Evolutionary conservation across 2,113 vertebrate genomes (phyloP).

Genomic region (Heptranchias perlo): DNA sequence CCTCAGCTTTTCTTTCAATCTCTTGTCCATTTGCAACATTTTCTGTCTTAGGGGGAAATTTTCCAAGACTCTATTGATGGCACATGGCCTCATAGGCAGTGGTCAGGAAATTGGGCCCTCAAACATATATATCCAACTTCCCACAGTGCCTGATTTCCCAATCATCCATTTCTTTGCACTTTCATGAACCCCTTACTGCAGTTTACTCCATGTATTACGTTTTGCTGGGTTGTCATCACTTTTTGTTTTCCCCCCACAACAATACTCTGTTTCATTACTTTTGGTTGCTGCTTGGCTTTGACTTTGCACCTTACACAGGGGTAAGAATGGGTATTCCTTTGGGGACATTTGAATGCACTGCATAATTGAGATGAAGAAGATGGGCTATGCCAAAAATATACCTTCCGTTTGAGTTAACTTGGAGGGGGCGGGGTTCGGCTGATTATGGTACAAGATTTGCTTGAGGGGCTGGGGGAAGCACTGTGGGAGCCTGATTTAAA

Average conservation of each 20-base stretch:
- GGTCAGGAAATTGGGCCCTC: background rate
- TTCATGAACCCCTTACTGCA: background rate
- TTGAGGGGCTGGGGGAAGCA: no score
- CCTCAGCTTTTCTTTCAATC: background rate
- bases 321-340: background rate
- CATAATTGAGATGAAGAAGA: background rate
- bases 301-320: background rate
- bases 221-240: background rate
- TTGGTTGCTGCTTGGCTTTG: background rate
- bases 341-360: background rate
- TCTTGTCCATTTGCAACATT: background rate
- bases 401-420: background rate
- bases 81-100: background rate
- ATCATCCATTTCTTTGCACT: background rate
- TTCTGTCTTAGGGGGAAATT: background rate
- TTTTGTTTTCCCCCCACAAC: background rate
- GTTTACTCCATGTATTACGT: background rate
- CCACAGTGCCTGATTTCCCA: background rate
- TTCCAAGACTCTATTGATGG: background rate
- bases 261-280: background rate
- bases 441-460: no score
- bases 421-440: no score
- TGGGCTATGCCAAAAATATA: background rate
- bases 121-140: background rate
- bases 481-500: no score